Base-by-base conservation (phyloP, 2,797 vertebrate species). In the Thunnus albacares region DNA sequence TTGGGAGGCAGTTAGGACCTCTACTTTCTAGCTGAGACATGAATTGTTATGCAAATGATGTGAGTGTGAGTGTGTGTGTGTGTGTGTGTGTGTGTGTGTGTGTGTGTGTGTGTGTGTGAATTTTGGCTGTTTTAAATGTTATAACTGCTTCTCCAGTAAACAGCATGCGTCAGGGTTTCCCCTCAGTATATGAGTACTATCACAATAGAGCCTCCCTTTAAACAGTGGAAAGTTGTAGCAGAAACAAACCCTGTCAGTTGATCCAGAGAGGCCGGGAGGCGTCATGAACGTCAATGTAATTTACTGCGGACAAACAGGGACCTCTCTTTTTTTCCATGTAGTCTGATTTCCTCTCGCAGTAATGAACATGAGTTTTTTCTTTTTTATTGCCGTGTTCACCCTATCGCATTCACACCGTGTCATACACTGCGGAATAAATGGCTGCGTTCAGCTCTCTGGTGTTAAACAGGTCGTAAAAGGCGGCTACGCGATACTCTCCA, bases 381-480 rank as follows among this genome's bases (percentile, higher is more conserved):
- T 15, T 71, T 89, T 92, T 81, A 80, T 71, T 57, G 76, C 84
- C 22, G 12, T 51, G 74, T 76, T 88, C 88, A 80, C 75, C 89
- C 87, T 86, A 73, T 80, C 80, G 47, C 79, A 72, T 91, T 93
- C 82, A 77, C 89, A 87, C 80, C 26, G 75, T 89, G 86, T 88
- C 84, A 57, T 65, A 79, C 82, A 80, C 84, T 24, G 66, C n/a
- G 22, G 84, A 84, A 93, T 92, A 90, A 90, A 91, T 77, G 90
- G 82, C 81, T 65, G 78, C 65, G 90, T 92, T 94, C 92, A 93
- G 79, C 84, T 82, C 85, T 82, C 59, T 83, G 89, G 91, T 90
- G 90, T 92, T 95, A 93, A 95, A 93, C 93, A 93, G 93, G 87
- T 94, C 94, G 84, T 94, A 95, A 96, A 93, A 93, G 70, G 74